These are phyloP conservation scores for Perodicticus potto DNA, from an alignment of 2,797 vertebrate genomes.

Conservation along the genomic window DNA sequence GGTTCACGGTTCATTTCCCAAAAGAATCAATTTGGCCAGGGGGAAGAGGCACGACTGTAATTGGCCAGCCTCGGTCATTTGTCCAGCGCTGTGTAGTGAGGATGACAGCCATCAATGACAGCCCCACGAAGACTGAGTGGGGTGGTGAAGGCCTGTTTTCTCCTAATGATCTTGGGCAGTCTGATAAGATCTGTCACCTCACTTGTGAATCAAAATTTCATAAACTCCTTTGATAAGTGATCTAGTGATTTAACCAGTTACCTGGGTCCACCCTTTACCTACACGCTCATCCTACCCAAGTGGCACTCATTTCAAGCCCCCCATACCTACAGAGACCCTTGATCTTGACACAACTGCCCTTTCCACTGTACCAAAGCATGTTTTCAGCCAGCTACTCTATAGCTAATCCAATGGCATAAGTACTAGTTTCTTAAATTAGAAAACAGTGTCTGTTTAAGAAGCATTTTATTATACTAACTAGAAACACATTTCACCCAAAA, in stretches of 20 bases:
- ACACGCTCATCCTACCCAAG: neutral
- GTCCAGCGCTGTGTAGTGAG: neutral
- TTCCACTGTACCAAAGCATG: neutral
- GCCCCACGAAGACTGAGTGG: neutral
- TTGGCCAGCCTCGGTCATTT: neutral
- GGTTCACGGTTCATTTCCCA: neutral
- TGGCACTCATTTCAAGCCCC: neutral
- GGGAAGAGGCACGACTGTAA: no score
- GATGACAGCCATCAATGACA: neutral
- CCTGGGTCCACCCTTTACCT: neutral
- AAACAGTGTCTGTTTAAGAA: constrained; percentile 2
- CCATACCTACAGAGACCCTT: neutral
- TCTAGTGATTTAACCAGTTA: neutral
- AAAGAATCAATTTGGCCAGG: neutral
- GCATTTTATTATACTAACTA: constrained; percentile 1
- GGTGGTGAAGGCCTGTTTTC: neutral
- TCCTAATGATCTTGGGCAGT: neutral
- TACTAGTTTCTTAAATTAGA: neutral
- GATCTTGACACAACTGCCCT: neutral
- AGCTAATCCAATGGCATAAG: neutral
- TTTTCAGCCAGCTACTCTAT: neutral
- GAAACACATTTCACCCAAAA: constrained; percentile 39
- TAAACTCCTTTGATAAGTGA: neutral
- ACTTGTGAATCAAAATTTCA: neutral
- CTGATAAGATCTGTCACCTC: neutral